Percentiles rank a stretch among this genome's conserved stretches.
Conservation (phyloP, 2,113 vertebrate species). For the Aspiorhynchus laticeps region DNA sequence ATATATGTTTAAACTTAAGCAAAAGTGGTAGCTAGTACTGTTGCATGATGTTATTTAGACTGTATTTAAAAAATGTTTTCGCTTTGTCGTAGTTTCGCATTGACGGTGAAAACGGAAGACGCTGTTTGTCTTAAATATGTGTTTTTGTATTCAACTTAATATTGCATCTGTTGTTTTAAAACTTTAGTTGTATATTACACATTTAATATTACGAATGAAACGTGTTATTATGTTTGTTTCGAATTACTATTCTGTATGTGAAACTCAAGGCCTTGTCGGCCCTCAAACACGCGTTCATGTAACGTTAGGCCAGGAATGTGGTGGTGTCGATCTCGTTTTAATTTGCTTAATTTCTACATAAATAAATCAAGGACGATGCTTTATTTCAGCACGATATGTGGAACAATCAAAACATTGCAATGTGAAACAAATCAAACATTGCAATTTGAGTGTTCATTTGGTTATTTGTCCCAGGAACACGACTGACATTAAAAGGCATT, state of each 20-base stretch:
- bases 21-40: background rate
- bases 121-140: background rate
- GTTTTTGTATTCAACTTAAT: background rate
- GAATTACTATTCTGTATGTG: background rate
- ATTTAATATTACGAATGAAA: background rate
- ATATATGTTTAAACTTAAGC: background rate
- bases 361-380: background rate
- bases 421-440: background rate
- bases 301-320: conserved; percentile 36
- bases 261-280: background rate
- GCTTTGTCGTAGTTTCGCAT: conserved; percentile 2
- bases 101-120: background rate
- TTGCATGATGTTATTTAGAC: background rate
- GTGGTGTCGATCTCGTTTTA: background rate
- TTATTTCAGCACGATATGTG: background rate
- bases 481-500: background rate
- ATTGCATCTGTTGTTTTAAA: background rate
- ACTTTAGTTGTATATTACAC: background rate
- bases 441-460: background rate
- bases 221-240: background rate
- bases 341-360: background rate
- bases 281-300: conserved; percentile 1
- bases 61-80: background rate
- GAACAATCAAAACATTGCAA: background rate
- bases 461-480: background rate